Percentiles rank a stretch among this genome's conserved stretches.
phyloP scores from a whole-genome alignment of 2,797 vertebrate species.

The Sebastes flavidus region DNA sequence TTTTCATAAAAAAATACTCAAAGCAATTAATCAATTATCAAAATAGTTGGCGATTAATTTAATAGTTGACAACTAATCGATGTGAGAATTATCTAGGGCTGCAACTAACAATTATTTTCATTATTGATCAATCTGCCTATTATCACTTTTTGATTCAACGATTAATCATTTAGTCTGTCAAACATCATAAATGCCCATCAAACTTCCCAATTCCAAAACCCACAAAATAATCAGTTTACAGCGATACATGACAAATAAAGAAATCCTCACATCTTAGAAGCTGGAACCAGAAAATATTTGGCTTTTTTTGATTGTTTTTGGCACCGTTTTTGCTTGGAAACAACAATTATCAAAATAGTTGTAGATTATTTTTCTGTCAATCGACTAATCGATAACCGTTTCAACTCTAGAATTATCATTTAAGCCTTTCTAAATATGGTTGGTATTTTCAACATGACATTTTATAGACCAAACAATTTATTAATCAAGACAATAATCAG shows the following conservation, averaged over 20 bases:
- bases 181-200: no score
- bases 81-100: not conserved
- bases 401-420: not conserved
- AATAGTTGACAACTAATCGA: no score
- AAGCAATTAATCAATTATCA: no score
- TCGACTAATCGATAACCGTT: no score
- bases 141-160: no score
- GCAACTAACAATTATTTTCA: not conserved
- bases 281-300: not conserved
- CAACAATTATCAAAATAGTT: not conserved
- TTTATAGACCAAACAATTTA: not conserved
- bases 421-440: not conserved
- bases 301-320: not conserved
- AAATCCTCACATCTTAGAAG: no score
- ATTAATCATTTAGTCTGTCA: no score
- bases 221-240: no score
- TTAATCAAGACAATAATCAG: not conserved
- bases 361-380: not conserved
- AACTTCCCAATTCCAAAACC: no score
- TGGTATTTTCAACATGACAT: not conserved
- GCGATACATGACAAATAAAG: no score
- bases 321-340: not conserved
- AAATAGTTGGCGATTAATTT: fast-evolving
- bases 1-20: no score
- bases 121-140: no score